Percentiles rank a stretch among this genome's conserved stretches.
Conservation (phyloP, 1,140 invertebrate genomes). For the Antheraea pernyi region DNA sequence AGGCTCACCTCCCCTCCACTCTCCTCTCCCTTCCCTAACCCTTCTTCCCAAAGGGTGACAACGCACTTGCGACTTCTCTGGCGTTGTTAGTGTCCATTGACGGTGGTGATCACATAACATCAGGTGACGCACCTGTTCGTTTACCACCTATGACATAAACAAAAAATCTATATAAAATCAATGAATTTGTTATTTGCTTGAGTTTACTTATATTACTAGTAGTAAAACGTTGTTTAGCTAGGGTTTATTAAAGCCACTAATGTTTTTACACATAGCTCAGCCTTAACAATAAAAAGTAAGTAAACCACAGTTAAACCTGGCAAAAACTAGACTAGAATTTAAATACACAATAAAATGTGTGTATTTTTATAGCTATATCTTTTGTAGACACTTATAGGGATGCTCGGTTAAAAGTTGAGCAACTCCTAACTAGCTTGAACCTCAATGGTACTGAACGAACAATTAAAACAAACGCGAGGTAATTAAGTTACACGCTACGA, state of each 20-base stretch:
- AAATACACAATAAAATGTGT: background rate
- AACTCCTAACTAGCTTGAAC: background rate
- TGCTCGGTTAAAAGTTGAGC: background rate
- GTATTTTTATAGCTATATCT: background rate
- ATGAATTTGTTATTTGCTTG: too few species aligned
- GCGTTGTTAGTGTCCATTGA: too few species aligned
- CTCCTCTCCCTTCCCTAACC: too few species aligned
- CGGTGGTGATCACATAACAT: too few species aligned
- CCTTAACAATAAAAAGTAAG: background rate
- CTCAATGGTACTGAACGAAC: background rate
- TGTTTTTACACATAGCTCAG: background rate
- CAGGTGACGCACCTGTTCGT: too few species aligned
- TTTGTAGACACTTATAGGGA: background rate
- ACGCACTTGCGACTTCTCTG: too few species aligned
- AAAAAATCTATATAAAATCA: too few species aligned
- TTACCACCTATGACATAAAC: too few species aligned
- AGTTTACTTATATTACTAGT: background rate
- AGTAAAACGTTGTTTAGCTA: background rate
- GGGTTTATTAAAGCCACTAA: background rate
- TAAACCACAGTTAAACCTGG: background rate
- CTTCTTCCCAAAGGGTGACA: too few species aligned
- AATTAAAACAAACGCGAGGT: slow-evolving; percentile 5
- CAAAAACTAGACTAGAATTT: background rate
- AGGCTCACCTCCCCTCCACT: too few species aligned
- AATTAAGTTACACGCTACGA: slow-evolving; percentile 1